Conservation (phyloP, 92 coral and sea anemone genomes). For the Phymanthus crucifer region DNA sequence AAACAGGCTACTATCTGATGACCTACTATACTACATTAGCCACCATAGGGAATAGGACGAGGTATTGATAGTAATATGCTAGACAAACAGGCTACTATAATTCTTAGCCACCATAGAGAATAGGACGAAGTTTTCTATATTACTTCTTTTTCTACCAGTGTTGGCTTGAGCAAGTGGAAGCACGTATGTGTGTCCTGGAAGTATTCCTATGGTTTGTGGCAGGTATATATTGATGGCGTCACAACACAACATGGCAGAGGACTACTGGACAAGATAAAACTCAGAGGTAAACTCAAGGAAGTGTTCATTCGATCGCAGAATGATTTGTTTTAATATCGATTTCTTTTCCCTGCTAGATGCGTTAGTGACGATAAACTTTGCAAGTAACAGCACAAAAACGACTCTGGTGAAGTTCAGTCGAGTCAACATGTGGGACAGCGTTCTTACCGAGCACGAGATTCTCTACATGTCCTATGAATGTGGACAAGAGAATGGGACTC, state of each 20-base stretch:
- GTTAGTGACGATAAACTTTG: background rate
- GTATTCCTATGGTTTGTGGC: conserved; percentile 24
- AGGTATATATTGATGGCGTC: conserved; percentile 17
- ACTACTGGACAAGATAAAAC: conserved; percentile 13
- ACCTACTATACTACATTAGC: background rate
- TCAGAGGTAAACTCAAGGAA: background rate
- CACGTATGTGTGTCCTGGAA: conserved; percentile 34
- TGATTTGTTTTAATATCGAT: background rate
- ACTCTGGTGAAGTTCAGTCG: background rate
- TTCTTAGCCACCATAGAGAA: background rate
- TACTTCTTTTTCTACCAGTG: background rate
- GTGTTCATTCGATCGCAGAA: background rate
- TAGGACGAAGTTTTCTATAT: background rate
- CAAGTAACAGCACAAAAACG: background rate
- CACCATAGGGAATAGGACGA: background rate
- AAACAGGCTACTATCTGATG: no score
- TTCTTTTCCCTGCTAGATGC: conserved; percentile 8
- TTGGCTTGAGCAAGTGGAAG: background rate
- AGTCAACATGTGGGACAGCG: conserved; percentile 15
- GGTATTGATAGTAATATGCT: background rate
- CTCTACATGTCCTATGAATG: conserved; percentile 68
- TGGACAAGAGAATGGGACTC: conserved; percentile 43
- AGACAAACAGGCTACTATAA: background rate
- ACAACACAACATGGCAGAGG: conserved; percentile 4
- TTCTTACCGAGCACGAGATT: conserved; percentile 27